These are phyloP conservation scores for Hybognathus amarus DNA, from an alignment of 2,797 vertebrate species.

Conservation along the genomic window DNA sequence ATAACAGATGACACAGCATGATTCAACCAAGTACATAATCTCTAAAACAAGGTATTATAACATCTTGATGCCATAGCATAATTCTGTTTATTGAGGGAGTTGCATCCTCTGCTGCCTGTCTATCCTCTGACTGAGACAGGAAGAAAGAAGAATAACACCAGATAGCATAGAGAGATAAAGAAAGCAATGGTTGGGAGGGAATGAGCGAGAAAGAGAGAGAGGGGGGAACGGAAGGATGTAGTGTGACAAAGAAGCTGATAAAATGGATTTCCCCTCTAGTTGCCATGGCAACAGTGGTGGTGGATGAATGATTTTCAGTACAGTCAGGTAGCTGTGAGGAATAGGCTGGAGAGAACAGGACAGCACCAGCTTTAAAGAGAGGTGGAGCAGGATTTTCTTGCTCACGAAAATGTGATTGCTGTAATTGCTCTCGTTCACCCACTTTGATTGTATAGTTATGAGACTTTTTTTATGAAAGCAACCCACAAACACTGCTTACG, in stretches of 20 bases:
- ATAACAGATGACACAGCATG: background rate
- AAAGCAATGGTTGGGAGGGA: constrained; percentile 6
- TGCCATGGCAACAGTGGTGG: constrained; percentile 61
- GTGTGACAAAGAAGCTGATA: constrained; percentile 61
- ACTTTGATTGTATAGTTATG: background rate
- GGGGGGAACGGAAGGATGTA: constrained; percentile 24
- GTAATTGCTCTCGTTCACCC: background rate
- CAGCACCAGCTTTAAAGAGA: constrained; percentile 14
- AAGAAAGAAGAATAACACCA: constrained; percentile 18
- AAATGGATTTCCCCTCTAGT: constrained; percentile 65
- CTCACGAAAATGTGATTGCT: background rate
- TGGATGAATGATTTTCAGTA: constrained; percentile 62
- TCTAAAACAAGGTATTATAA: background rate
- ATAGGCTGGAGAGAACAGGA: constrained; percentile 32
- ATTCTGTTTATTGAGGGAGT: constrained; percentile 10
- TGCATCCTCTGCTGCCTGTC: background rate
- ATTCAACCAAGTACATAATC: background rate
- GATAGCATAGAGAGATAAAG: constrained; percentile 26
- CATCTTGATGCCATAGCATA: background rate
- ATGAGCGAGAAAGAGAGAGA: background rate
- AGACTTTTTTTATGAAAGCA: background rate
- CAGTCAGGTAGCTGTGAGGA: constrained; percentile 53
- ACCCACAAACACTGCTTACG: constrained; percentile 28
- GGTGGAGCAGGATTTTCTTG: constrained; percentile 2
- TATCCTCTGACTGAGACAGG: background rate